Percentiles rank a stretch among this genome's conserved stretches.
These are phyloP conservation scores for Hirudo medicinalis DNA, from an alignment of 1,140 invertebrate species.

Conservation along the genomic window DNA sequence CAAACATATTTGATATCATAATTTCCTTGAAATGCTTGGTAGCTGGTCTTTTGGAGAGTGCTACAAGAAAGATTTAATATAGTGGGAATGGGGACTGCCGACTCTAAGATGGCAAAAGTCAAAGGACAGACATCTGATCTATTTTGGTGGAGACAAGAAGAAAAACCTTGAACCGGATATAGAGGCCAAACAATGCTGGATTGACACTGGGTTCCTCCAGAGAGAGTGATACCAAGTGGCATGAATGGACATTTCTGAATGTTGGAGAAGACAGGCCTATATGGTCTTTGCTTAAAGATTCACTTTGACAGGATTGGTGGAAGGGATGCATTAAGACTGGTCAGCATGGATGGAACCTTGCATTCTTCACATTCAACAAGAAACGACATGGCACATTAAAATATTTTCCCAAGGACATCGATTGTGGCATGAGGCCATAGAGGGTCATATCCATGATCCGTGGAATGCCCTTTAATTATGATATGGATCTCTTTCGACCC, in stretches of 20 bases:
- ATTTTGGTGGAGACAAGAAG: slow-evolving; percentile 82
- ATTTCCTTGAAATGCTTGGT: slow-evolving; percentile 99
- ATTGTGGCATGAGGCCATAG: slow-evolving; percentile 95
- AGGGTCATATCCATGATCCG: slow-evolving; percentile 93
- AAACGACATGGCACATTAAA: slow-evolving; percentile 72
- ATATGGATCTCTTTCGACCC: slow-evolving; percentile 89
- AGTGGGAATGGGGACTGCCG: slow-evolving; percentile 93
- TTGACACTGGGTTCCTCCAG: slow-evolving; percentile 53
- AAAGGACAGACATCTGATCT: slow-evolving; percentile 85
- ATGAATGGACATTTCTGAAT: slow-evolving; percentile 99
- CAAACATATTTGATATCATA: slow-evolving; percentile 99
- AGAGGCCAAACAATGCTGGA: slow-evolving; percentile 76
- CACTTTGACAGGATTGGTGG: slow-evolving; percentile 91
- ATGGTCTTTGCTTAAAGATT: slow-evolving; percentile 95
- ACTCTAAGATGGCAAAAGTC: slow-evolving; percentile 60
- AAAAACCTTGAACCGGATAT: slow-evolving; percentile 74
- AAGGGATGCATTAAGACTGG: slow-evolving; percentile 74
- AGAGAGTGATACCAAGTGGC: slow-evolving; percentile 73
- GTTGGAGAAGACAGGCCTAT: slow-evolving; percentile 98
- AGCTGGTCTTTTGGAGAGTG: slow-evolving; percentile 99
- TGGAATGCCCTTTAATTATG: slow-evolving; percentile 91
- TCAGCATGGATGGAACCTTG: slow-evolving; percentile 98
- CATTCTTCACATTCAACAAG: slow-evolving; percentile 96
- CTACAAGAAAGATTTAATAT: slow-evolving; percentile 93
- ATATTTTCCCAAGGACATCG: slow-evolving; percentile 83